Conservation (phyloP, 2,797 vertebrate genomes). For the Catharus ustulatus region DNA sequence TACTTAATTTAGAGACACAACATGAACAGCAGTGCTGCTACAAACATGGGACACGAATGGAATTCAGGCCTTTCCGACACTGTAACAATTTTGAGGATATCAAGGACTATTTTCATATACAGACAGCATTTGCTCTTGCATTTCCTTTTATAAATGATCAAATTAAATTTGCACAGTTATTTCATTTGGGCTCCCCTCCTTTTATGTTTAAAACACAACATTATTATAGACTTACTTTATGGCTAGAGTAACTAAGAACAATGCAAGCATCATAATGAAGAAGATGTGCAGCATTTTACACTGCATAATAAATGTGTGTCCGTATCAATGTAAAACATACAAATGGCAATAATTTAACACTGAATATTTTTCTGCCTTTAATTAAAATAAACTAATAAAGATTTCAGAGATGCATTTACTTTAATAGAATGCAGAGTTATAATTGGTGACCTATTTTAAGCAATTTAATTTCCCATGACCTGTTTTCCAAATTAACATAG, state of each 20-base stretch:
- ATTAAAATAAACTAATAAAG: slow-evolving; percentile 77
- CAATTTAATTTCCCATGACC: slow-evolving; percentile 82
- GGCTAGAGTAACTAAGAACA: background rate
- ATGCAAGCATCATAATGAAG: slow-evolving; percentile 24
- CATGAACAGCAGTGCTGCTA: background rate
- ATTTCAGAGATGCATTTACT: slow-evolving; percentile 72
- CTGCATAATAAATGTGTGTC: slow-evolving; percentile 26
- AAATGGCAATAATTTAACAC: slow-evolving; percentile 56
- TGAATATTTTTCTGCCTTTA: slow-evolving; percentile 70
- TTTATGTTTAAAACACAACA: background rate
- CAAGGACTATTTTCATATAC: background rate
- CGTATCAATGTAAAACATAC: slow-evolving; percentile 18
- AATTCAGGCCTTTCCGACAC: background rate
- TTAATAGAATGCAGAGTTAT: slow-evolving; percentile 77
- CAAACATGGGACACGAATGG: background rate
- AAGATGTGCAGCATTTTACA: slow-evolving; percentile 13
- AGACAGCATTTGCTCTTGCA: background rate
- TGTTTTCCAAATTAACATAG: slow-evolving; percentile 79
- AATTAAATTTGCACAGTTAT: slow-evolving; percentile 5
- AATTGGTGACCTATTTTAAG: slow-evolving; percentile 82
- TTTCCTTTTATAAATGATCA: slow-evolving; percentile 23
- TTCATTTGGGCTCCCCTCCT: slow-evolving; percentile 12
- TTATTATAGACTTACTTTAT: background rate
- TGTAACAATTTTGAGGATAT: background rate
- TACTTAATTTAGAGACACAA: background rate